phyloP scores from a whole-genome alignment of 2,797 vertebrate genomes.

The Astyanax mexicanus region DNA sequence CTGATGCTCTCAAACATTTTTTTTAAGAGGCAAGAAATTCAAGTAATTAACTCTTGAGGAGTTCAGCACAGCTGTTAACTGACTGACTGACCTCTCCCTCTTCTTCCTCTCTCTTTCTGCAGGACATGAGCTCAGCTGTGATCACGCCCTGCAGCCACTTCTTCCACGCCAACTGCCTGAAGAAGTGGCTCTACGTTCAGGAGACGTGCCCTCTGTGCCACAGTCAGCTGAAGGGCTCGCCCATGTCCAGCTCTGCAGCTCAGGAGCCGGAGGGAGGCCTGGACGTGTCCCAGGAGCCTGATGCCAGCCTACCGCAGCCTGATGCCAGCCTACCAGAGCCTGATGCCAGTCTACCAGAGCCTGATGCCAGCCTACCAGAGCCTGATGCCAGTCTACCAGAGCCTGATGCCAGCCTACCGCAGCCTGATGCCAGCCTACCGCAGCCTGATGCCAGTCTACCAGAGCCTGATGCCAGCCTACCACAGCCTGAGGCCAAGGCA shows the following conservation, averaged over 20 bases:
- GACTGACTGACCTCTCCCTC: not conserved
- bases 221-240: conserved; percentile 92
- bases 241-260: conserved; percentile 71
- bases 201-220: conserved; percentile 97
- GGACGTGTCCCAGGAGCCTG: conserved; percentile 8
- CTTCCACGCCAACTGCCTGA: conserved; percentile 98
- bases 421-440: conserved; percentile 14
- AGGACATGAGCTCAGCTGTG: conserved; percentile 97
- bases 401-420: too few species aligned
- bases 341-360: conserved; percentile 9
- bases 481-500: conserved; percentile 19
- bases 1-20: too few species aligned
- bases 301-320: conserved; percentile 12
- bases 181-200: conserved; percentile 99
- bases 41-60: too few species aligned
- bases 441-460: too few species aligned
- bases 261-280: conserved; percentile 57
- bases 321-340: conserved; percentile 20
- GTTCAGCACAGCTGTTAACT: too few species aligned
- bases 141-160: conserved; percentile 98
- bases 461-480: conserved; percentile 17
- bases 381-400: conserved; percentile 8
- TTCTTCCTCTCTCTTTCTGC: conserved; percentile 11
- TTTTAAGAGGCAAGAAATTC: too few species aligned
- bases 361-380: conserved; percentile 24